A percentile compares a stretch with the other conserved stretches of the same genome.
phyloP scores from a whole-genome alignment of 2,797 vertebrate genomes.

The Phrynocephalus guinanensis region DNA sequence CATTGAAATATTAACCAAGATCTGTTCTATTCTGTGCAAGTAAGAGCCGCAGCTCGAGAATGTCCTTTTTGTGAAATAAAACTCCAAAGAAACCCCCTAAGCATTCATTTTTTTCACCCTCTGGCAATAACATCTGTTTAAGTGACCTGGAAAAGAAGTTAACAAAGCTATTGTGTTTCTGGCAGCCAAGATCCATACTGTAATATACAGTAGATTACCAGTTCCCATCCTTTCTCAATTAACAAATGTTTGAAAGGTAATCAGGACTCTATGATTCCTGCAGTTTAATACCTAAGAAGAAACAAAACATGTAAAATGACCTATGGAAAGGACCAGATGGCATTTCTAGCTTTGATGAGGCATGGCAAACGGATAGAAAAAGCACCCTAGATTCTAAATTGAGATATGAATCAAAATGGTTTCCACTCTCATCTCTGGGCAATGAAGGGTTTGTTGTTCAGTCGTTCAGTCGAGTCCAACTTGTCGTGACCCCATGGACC shows the following conservation, averaged over 20 bases:
- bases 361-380: background rate
- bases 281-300: rapidly evolving
- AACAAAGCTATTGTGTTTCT: background rate
- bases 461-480: too few species aligned
- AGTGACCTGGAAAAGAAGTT: background rate
- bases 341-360: background rate
- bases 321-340: slow-evolving; percentile 1
- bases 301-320: background rate
- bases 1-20: slow-evolving; percentile 2
- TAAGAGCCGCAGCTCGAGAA: too few species aligned
- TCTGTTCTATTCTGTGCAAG: slow-evolving; percentile 4
- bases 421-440: background rate
- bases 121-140: background rate
- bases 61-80: background rate
- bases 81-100: background rate
- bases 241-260: background rate
- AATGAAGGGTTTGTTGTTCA: background rate
- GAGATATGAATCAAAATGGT: slow-evolving; percentile 4
- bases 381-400: background rate
- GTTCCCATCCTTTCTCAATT: slow-evolving; percentile 4
- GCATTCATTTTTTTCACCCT: too few species aligned
- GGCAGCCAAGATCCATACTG: background rate
- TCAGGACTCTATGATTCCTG: background rate
- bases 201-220: background rate
- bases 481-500: too few species aligned